These are phyloP conservation scores for Drosophila neocordata DNA, from an alignment of 1,140 invertebrate genomes.

Conservation along the genomic window DNA sequence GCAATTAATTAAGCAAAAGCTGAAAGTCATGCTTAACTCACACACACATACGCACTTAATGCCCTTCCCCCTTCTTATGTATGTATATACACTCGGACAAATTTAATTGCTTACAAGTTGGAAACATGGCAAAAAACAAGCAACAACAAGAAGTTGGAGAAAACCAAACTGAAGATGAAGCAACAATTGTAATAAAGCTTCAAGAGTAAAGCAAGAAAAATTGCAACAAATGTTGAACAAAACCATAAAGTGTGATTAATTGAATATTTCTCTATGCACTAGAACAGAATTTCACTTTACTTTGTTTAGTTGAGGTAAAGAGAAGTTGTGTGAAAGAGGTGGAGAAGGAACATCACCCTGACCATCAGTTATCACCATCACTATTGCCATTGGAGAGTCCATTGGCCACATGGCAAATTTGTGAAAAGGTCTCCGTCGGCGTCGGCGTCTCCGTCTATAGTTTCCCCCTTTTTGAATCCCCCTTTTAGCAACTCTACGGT, in stretches of 20 bases:
- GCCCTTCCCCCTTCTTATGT: neutral
- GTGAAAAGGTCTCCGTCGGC: slow-evolving; percentile 28
- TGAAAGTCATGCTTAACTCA: slow-evolving; percentile 69
- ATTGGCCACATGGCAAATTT: slow-evolving; percentile 45
- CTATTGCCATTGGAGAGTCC: slow-evolving; percentile 12
- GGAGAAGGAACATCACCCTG: neutral
- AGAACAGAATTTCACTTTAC: slow-evolving; percentile 58
- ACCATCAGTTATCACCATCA: neutral
- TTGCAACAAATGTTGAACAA: slow-evolving; percentile 81
- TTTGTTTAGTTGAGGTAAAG: neutral
- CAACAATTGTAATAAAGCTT: slow-evolving; percentile 80
- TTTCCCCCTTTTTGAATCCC: neutral
- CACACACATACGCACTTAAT: slow-evolving; percentile 8
- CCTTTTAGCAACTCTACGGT: slow-evolving; percentile 34
- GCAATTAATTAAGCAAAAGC: slow-evolving; percentile 79
- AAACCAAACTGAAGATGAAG: slow-evolving; percentile 30
- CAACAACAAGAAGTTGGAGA: neutral
- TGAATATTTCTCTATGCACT: slow-evolving; percentile 78
- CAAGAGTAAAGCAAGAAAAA: slow-evolving; percentile 77
- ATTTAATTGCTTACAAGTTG: slow-evolving; percentile 80
- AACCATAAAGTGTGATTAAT: slow-evolving; percentile 81
- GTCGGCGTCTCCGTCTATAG: slow-evolving; percentile 17
- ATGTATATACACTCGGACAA: slow-evolving; percentile 37
- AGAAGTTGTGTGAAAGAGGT: too few species aligned
- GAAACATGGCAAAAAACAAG: slow-evolving; percentile 66